Percentiles rank a stretch among this genome's conserved stretches.
Evolutionary conservation across 2,888 invertebrate species (phyloP).

Genomic region (Stratiomys singularior): DNA sequence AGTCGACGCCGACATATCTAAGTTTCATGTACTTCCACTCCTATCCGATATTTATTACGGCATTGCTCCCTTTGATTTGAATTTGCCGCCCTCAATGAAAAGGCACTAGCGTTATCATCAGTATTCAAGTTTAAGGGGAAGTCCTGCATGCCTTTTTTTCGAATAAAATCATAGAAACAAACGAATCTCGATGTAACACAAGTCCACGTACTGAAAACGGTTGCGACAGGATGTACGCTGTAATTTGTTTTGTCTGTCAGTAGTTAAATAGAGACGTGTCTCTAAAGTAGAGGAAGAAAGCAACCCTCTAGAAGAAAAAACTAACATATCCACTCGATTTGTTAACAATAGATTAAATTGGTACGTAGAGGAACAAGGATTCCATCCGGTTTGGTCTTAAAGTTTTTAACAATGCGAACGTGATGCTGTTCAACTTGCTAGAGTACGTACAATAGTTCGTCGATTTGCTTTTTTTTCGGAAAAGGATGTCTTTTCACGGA

Average conservation of each 20-base stretch:
- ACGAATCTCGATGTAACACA: neutral
- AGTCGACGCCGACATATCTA: slow-evolving; percentile 33
- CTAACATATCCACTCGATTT: slow-evolving; percentile 20
- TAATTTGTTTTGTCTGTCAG: neutral
- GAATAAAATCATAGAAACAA: neutral
- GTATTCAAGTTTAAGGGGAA: neutral
- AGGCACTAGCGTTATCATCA: neutral
- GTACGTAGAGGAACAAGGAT: slow-evolving; percentile 44
- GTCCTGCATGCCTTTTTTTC: neutral
- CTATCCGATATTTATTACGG: too few relatives aligned
- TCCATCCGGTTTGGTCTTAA: slow-evolving; percentile 42
- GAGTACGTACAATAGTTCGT: too few relatives aligned
- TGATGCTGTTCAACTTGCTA: slow-evolving; percentile 3
- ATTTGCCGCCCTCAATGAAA: slow-evolving; percentile 2
- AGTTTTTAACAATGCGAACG: neutral
- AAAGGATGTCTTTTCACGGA: neutral
- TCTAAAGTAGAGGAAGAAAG: neutral
- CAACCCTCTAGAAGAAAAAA: neutral
- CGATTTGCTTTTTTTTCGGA: neutral
- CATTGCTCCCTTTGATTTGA: slow-evolving; percentile 3
- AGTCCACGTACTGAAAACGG: neutral
- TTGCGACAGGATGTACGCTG: slow-evolving; percentile 21
- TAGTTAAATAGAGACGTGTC: slow-evolving; percentile 34
- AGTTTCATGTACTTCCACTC: neutral
- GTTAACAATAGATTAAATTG: slow-evolving; percentile 15